These are phyloP conservation scores for Microctonus hyperodae DNA, from an alignment of 2,888 invertebrate genomes.

Conservation along the genomic window DNA sequence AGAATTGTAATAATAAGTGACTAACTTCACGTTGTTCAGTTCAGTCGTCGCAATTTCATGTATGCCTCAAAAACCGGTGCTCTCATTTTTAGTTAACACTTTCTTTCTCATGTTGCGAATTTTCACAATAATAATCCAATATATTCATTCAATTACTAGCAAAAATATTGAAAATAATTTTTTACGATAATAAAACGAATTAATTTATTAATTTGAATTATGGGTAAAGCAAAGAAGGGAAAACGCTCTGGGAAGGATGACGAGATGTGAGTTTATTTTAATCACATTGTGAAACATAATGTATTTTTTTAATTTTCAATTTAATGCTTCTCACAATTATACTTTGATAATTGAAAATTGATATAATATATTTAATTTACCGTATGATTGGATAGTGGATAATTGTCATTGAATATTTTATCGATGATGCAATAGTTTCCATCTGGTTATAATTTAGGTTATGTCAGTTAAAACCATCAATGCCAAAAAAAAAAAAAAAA, in stretches of 20 bases:
- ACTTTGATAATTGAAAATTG: not conserved
- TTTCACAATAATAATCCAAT: not conserved
- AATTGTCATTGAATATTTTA: slow-evolving; percentile 30
- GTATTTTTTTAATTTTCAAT: not conserved
- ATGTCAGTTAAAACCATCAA: slow-evolving; percentile 42
- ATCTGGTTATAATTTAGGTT: slow-evolving; percentile 39
- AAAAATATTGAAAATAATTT: not conserved
- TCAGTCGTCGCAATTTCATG: not conserved
- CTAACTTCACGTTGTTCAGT: slow-evolving; percentile 1
- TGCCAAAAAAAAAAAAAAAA: too few species aligned
- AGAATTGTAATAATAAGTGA: not conserved
- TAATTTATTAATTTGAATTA: slow-evolving; percentile 49
- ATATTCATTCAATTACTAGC: not conserved
- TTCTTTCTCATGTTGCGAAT: slow-evolving; percentile 2
- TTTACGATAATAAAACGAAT: not conserved
- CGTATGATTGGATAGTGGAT: not conserved
- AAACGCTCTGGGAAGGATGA: slow-evolving; percentile 79
- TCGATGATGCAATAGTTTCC: slow-evolving; percentile 43
- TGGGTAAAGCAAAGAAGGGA: slow-evolving; percentile 85
- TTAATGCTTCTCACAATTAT: slow-evolving; percentile 5
- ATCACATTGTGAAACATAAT: not conserved
- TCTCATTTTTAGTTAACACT: not conserved
- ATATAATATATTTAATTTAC: not conserved
- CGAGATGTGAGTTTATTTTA: slow-evolving; percentile 71
- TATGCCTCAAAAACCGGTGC: not conserved